Percentiles rank a stretch among this genome's conserved stretches.
These are phyloP conservation scores for Pygocentrus nattereri DNA, from an alignment of 2,797 vertebrate species.

Conservation along the genomic window DNA sequence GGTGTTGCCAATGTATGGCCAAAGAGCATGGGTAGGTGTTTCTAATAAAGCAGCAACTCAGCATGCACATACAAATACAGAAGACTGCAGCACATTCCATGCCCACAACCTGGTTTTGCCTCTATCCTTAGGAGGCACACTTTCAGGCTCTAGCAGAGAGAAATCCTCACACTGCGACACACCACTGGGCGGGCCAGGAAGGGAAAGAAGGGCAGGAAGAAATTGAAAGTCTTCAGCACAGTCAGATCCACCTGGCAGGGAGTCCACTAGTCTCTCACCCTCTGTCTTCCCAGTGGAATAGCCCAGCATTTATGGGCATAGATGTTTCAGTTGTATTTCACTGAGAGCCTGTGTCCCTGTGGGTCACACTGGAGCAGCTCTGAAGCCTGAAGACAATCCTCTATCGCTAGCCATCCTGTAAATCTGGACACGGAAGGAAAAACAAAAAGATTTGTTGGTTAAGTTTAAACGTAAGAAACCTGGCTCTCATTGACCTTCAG, in stretches of 20 bases:
- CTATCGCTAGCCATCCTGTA: background rate
- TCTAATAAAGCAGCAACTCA: too few relatives aligned
- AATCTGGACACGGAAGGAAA: background rate
- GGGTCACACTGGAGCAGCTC: conserved; percentile 30
- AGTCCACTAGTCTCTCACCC: conserved; percentile 56
- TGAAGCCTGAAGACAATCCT: conserved; percentile 39
- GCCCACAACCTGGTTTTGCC: background rate
- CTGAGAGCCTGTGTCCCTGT: conserved; percentile 34
- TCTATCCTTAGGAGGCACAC: background rate
- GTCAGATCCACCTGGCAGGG: conserved; percentile 59
- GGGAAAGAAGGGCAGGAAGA: conserved; percentile 55
- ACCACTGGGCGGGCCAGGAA: conserved; percentile 61
- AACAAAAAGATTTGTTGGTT: too few relatives aligned
- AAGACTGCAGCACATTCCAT: background rate
- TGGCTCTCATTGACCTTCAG: too few relatives aligned
- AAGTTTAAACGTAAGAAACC: too few relatives aligned
- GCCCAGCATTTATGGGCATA: conserved; percentile 41
- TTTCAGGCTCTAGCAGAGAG: conserved; percentile 37
- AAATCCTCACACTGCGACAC: conserved; percentile 52
- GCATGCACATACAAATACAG: too few relatives aligned
- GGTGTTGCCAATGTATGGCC: too few relatives aligned
- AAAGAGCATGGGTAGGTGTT: too few relatives aligned
- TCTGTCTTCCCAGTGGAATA: conserved; percentile 45
- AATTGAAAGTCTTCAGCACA: conserved; percentile 61
- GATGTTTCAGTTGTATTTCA: conserved; percentile 49